These are phyloP conservation scores for Amazona vittata DNA, from an alignment of 2,113 vertebrate genomes.

Conservation along the genomic window DNA sequence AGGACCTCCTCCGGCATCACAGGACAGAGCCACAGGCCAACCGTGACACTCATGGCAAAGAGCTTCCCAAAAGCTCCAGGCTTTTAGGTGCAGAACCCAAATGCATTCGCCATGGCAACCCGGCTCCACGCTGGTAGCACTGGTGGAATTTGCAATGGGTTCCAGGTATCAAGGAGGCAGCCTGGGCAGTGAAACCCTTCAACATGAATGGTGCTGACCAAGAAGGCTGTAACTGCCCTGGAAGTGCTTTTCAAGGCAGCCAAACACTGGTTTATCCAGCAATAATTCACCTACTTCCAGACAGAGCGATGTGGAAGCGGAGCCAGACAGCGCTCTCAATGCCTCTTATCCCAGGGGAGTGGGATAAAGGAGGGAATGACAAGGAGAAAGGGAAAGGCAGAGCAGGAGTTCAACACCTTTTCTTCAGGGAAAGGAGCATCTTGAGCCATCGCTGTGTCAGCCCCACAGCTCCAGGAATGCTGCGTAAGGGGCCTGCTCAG, in stretches of 20 bases:
- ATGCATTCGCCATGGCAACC: slow-evolving; percentile 27
- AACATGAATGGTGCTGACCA: neutral
- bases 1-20: neutral
- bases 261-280: neutral
- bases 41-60: neutral
- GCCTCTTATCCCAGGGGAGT: neutral
- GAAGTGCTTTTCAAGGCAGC: neutral
- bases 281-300: neutral
- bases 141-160: neutral
- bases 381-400: neutral
- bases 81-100: neutral
- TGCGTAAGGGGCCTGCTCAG: neutral
- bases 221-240: neutral
- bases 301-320: fast-evolving
- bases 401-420: neutral
- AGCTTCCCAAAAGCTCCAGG: neutral
- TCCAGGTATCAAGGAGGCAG: neutral
- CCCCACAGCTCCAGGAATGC: neutral
- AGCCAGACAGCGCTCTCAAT: neutral
- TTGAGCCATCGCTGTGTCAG: fast-evolving
- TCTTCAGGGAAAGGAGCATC: fast-evolving
- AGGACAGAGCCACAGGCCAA: neutral
- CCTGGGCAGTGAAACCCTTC: neutral
- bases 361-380: fast-evolving
- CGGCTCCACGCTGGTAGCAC: neutral